Percentiles rank a stretch among this genome's conserved stretches.
phyloP scores from a whole-genome alignment of 2,113 vertebrate species.

The Menidia beryllina region DNA sequence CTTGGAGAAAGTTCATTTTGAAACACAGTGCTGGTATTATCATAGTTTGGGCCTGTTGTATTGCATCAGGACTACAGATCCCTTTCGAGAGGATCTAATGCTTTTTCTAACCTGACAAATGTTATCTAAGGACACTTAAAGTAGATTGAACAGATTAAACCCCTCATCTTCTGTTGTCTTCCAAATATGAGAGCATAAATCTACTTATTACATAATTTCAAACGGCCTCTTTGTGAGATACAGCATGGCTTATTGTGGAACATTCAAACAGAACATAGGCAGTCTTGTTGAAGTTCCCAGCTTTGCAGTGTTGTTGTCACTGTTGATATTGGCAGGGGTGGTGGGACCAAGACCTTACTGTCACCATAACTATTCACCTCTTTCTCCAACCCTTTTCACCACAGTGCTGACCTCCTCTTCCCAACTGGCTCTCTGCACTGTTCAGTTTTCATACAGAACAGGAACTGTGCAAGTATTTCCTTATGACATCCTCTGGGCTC shows the following conservation, averaged over 20 bases:
- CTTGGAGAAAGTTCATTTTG: not conserved
- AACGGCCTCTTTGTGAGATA: not conserved
- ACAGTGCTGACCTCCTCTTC: conserved; percentile 31
- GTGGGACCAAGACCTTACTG: conserved; percentile 24
- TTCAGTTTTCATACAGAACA: conserved; percentile 64
- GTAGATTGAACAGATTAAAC: not conserved
- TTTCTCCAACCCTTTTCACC: not conserved
- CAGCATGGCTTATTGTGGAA: conserved; percentile 1
- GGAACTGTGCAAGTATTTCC: conserved; percentile 63
- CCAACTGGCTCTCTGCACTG: conserved; percentile 22
- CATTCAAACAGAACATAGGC: conserved; percentile 9
- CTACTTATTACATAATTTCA: not conserved
- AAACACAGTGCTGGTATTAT: not conserved
- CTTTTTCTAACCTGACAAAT: too few relatives aligned
- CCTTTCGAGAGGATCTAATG: too few relatives aligned
- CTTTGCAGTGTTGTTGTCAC: conserved; percentile 6
- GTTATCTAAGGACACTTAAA: not conserved
- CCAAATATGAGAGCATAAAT: not conserved
- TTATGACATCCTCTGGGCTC: conserved; percentile 49
- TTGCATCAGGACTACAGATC: not conserved
- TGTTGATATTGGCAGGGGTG: conserved; percentile 33
- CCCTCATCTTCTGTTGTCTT: not conserved
- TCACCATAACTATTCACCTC: conserved; percentile 28
- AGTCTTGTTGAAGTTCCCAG: conserved; percentile 12
- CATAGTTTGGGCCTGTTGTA: not conserved